A percentile compares a stretch with the other conserved stretches of the same genome.
phyloP scores from a whole-genome alignment of 2,888 invertebrate species.

The Phengaris arion region DNA sequence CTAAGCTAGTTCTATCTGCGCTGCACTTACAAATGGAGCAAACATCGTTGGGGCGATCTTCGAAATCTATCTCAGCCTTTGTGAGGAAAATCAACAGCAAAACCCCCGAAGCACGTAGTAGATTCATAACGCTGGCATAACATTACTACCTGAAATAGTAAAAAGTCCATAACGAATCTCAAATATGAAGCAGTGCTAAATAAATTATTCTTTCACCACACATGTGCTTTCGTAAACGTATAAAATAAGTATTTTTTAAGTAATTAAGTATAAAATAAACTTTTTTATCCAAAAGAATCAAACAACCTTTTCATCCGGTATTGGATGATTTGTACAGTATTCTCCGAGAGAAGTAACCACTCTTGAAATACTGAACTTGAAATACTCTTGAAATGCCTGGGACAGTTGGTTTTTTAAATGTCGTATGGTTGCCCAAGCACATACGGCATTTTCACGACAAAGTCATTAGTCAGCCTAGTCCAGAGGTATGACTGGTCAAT shows the following conservation, averaged over 20 bases:
- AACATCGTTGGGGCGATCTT: constrained; percentile 54
- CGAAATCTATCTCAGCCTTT: constrained; percentile 52
- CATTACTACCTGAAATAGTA: constrained; percentile 66
- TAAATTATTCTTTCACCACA: not conserved
- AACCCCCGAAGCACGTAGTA: constrained; percentile 47
- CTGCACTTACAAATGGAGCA: constrained; percentile 63
- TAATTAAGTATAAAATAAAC: not conserved
- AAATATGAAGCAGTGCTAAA: not conserved
- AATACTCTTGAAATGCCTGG: too few relatives aligned
- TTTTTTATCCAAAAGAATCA: too few relatives aligned
- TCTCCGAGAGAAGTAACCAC: too few relatives aligned
- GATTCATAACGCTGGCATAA: constrained; percentile 60
- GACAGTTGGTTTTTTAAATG: too few relatives aligned
- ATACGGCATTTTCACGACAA: too few relatives aligned
- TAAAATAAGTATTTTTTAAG: too few relatives aligned
- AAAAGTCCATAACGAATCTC: not conserved
- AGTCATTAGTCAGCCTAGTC: too few relatives aligned
- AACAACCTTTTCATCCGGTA: too few relatives aligned
- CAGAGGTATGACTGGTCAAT: too few relatives aligned
- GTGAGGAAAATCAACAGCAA: constrained; percentile 48
- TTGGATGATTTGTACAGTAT: too few relatives aligned
- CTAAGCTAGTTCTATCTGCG: constrained; percentile 53
- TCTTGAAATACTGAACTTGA: too few relatives aligned
- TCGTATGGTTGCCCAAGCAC: too few relatives aligned
- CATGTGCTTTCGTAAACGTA: not conserved